Conservation (phyloP, 2,797 vertebrate species). For the Jordanella pulchra region DNA sequence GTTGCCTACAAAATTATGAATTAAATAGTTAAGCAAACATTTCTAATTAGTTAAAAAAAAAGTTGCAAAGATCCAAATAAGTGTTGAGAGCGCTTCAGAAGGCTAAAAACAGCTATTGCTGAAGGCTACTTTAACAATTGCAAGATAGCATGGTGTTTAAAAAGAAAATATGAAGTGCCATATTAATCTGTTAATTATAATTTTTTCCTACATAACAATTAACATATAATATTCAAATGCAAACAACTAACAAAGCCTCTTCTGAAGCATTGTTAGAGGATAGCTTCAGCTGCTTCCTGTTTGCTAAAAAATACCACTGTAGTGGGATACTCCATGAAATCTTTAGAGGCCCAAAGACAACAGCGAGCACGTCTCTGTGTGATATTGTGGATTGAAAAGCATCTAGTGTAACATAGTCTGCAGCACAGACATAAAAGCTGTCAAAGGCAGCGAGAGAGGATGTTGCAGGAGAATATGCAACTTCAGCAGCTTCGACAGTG, state of each 20-base stretch:
- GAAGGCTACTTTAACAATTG: neutral
- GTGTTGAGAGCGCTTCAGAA: neutral
- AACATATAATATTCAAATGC: slow-evolving; percentile 9
- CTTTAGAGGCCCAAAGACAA: slow-evolving; percentile 29
- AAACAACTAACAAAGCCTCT: neutral
- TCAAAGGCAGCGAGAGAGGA: slow-evolving; percentile 32
- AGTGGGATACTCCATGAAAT: neutral
- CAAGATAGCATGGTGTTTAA: neutral
- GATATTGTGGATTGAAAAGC: slow-evolving; percentile 22
- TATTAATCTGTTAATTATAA: slow-evolving; percentile 4
- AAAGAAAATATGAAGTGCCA: too few relatives aligned
- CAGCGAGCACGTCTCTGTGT: slow-evolving; percentile 19
- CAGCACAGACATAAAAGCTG: slow-evolving; percentile 31
- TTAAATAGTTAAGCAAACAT: too few relatives aligned
- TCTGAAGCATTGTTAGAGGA: neutral
- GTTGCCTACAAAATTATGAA: too few relatives aligned
- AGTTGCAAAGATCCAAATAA: neutral
- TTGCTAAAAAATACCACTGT: neutral
- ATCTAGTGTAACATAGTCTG: slow-evolving; percentile 23
- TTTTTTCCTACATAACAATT: slow-evolving; percentile 22
- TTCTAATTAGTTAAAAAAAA: neutral
- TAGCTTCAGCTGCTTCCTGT: neutral
- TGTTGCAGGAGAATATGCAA: slow-evolving; percentile 26
- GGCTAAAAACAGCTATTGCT: neutral
- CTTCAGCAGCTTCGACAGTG: slow-evolving; percentile 45